A percentile compares a stretch with the other conserved stretches of the same genome.
Conservation (phyloP, 2,888 invertebrate species). For the Linyphia triangularis region DNA sequence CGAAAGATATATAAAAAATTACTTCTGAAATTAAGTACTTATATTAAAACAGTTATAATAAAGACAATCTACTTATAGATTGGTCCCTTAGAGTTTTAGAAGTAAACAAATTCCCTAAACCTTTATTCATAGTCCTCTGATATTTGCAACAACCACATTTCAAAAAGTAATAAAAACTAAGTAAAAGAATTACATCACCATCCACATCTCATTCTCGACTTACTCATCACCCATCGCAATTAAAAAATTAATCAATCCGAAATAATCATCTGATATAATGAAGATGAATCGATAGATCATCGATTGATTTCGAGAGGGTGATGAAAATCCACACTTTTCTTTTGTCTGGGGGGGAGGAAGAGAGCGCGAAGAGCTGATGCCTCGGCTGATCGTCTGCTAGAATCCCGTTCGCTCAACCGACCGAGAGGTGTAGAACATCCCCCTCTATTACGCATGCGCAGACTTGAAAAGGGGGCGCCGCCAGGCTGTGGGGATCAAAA, state of each 20-base stretch:
- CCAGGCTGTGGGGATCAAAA: slow-evolving; percentile 24
- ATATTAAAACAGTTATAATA: too few species aligned
- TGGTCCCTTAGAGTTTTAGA: too few species aligned
- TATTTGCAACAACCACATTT: too few species aligned
- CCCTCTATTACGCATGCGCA: not conserved
- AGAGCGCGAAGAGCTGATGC: not conserved
- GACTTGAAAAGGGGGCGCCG: slow-evolving; percentile 45
- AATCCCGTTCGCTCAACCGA: slow-evolving; percentile 33
- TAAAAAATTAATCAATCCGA: not conserved
- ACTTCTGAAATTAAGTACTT: too few species aligned
- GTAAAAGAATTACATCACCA: slow-evolving; percentile 9
- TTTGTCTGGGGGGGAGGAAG: not conserved
- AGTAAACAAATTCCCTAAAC: too few species aligned
- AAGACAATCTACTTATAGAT: too few species aligned
- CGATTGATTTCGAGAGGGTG: slow-evolving; percentile 14
- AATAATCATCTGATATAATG: not conserved
- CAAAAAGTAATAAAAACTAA: not conserved
- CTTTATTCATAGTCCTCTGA: too few species aligned
- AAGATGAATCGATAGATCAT: slow-evolving; percentile 25
- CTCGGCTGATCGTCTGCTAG: slow-evolving; percentile 29
- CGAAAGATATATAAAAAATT: too few species aligned
- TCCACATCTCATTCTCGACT: not conserved
- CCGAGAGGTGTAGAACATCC: slow-evolving; percentile 19
- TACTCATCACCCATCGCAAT: not conserved
- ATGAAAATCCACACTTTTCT: slow-evolving; percentile 21